Evolutionary conservation across 2,113 vertebrate genomes (phyloP).

Genomic region (Oreochromis niloticus): DNA sequence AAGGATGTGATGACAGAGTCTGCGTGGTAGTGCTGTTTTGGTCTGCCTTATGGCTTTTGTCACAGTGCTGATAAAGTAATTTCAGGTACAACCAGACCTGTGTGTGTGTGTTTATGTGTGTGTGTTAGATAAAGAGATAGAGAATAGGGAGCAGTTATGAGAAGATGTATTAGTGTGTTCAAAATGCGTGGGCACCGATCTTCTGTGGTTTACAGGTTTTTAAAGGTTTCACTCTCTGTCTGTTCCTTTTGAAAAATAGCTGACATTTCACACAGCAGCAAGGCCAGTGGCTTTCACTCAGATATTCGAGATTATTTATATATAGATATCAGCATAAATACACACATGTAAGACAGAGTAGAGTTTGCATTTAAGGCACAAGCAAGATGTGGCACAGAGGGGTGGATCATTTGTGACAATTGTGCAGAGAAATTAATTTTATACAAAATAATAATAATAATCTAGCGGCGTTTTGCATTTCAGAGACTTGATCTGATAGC

Average conservation of each 20-base stretch:
- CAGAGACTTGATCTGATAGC: neutral
- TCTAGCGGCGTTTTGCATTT: neutral
- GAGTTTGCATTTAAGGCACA: neutral
- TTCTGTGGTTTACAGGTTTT: conserved; percentile 48
- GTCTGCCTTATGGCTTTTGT: conserved; percentile 30
- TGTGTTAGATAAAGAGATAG: neutral
- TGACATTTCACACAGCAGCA: conserved; percentile 29
- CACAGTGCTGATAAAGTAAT: conserved; percentile 38
- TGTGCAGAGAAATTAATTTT: neutral
- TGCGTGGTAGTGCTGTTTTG: neutral
- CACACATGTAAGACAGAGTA: neutral
- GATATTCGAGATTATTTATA: neutral
- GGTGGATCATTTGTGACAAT: neutral
- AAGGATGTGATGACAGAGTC: conserved; percentile 3
- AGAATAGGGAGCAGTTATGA: conserved; percentile 29
- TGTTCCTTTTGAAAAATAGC: conserved; percentile 13
- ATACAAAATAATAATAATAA: neutral
- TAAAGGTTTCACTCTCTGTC: conserved; percentile 41
- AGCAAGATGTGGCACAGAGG: neutral
- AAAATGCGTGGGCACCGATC: conserved; percentile 40
- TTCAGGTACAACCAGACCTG: conserved; percentile 28
- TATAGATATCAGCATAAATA: neutral
- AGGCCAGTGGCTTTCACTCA: neutral
- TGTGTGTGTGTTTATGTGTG: neutral
- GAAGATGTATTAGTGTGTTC: conserved; percentile 34